These are phyloP conservation scores for Heterochromis multidens DNA, from an alignment of 2,113 vertebrate genomes.

Conservation along the genomic window DNA sequence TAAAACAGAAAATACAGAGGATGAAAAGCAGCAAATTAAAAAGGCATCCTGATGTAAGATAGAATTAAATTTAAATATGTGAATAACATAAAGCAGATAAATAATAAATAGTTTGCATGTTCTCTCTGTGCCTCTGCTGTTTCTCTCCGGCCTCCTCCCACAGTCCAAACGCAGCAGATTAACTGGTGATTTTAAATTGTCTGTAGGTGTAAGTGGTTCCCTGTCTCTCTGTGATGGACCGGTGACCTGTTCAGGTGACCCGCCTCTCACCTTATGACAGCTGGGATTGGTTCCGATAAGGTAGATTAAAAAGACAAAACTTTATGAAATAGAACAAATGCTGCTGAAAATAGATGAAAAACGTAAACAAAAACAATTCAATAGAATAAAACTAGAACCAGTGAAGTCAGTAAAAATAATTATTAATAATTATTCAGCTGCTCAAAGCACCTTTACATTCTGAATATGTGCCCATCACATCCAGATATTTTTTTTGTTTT, in stretches of 20 bases:
- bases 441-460: too few species aligned
- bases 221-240: background rate
- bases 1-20: background rate
- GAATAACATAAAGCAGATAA: fast-evolving
- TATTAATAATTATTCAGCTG: too few species aligned
- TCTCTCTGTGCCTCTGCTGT: too few species aligned
- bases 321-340: background rate
- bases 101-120: background rate
- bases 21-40: background rate
- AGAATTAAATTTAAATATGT: background rate
- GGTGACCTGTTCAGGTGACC: background rate
- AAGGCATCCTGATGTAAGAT: too few species aligned
- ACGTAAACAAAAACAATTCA: background rate
- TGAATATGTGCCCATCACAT: too few species aligned
- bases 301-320: background rate
- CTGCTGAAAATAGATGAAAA: background rate
- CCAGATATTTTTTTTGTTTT: background rate
- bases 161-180: background rate
- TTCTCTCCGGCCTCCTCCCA: too few species aligned
- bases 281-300: background rate
- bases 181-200: fast-evolving
- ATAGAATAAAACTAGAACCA: background rate
- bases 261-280: background rate
- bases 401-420: background rate
- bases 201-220: background rate